These are phyloP conservation scores for Nomia melanderi DNA, from an alignment of 1,140 invertebrate genomes.

Conservation along the genomic window DNA sequence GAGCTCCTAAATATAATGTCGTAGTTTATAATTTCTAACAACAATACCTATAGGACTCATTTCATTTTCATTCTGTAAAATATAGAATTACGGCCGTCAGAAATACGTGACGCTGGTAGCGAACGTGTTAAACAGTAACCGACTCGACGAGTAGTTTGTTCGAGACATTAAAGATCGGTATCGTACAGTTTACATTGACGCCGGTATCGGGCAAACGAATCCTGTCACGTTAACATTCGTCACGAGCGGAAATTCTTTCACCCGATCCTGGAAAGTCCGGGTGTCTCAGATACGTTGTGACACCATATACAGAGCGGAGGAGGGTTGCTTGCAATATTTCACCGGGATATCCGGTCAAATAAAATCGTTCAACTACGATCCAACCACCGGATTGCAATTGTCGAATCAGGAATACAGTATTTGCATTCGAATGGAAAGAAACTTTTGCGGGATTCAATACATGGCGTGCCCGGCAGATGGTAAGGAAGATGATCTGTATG, in stretches of 20 bases:
- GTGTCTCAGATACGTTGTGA: constrained; percentile 89
- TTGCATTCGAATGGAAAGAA: constrained; percentile 91
- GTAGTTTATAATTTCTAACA: too few relatives aligned
- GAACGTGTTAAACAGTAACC: too few relatives aligned
- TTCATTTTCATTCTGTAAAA: too few relatives aligned
- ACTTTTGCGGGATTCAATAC: constrained; percentile 94
- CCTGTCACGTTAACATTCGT: constrained; percentile 90
- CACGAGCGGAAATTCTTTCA: constrained; percentile 87
- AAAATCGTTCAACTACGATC: constrained; percentile 91
- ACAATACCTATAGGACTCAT: too few relatives aligned
- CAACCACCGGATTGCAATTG: constrained; percentile 87
- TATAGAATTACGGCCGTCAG: too few relatives aligned
- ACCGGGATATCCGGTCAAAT: constrained; percentile 90
- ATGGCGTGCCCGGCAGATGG: constrained; percentile 86
- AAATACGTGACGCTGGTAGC: too few relatives aligned
- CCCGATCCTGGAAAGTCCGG: constrained; percentile 90
- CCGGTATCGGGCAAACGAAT: constrained; percentile 87
- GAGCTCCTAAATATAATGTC: too few relatives aligned
- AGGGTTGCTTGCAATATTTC: constrained; percentile 92
- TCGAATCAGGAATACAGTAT: constrained; percentile 95
- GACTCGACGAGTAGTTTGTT: neutral
- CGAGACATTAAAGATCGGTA: neutral
- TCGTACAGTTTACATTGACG: constrained; percentile 90
- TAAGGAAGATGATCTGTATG: constrained; percentile 20
- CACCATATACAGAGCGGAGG: constrained; percentile 89